Evolutionary conservation across 2,888 invertebrate species (phyloP).

Genomic region (Antheraea yamamai): DNA sequence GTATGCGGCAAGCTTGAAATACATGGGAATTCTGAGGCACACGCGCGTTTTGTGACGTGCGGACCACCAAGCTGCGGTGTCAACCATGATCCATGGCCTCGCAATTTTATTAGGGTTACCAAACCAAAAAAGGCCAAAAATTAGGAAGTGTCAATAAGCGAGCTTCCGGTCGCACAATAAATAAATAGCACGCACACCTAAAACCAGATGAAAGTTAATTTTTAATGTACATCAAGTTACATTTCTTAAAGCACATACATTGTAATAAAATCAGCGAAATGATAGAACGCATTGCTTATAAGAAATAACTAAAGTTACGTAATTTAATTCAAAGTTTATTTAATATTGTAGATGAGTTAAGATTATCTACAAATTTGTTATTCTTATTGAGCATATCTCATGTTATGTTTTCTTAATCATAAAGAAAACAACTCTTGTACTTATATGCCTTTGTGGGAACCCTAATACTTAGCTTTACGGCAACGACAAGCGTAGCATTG

Average conservation of each 20-base stretch:
- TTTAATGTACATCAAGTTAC: background rate
- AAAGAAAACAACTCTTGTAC: background rate
- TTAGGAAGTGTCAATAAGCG: background rate
- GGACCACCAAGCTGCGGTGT: constrained; percentile 75
- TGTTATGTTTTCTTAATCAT: background rate
- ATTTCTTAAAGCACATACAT: background rate
- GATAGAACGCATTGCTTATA: background rate
- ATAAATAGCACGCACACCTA: background rate
- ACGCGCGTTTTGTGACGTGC: constrained; percentile 72
- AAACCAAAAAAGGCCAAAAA: constrained; percentile 15
- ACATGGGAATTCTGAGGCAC: constrained; percentile 64
- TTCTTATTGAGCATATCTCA: background rate
- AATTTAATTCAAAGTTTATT: background rate
- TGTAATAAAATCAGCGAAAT: background rate
- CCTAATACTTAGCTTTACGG: constrained; percentile 58
- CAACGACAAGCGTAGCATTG: constrained; percentile 80
- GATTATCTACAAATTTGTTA: background rate
- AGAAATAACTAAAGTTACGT: background rate
- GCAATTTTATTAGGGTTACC: constrained; percentile 59
- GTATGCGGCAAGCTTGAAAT: constrained; percentile 59
- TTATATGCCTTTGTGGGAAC: constrained; percentile 41
- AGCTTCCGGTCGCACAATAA: background rate
- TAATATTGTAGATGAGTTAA: background rate
- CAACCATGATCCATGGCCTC: constrained; percentile 77
- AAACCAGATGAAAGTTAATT: background rate